Evolutionary conservation across 2,888 invertebrate genomes (phyloP), one percentile per base, ranked within the genome.

Genomic region (Siphonodentalium dalli): DNA sequence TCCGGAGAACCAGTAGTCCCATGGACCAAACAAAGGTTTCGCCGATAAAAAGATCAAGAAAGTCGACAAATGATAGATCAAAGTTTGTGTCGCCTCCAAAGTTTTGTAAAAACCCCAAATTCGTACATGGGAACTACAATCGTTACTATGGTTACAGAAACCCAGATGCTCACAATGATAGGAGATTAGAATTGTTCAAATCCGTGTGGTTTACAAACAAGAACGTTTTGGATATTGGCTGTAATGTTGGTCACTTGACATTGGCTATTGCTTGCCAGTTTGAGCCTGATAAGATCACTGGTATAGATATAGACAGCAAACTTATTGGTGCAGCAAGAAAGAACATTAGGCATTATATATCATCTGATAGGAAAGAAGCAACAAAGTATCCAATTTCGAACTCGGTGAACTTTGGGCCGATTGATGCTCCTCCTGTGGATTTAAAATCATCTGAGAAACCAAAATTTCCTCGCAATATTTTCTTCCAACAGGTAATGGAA

Each of bases 131-230:
- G 51, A 99, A 99, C 83, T 98, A 96, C 83, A 92, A 93, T 81
- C 89, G 92, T 84, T 98, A 98, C 84, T 95, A 96, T 77, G 97
- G 97, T 21, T 95, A 96, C 78, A 87, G 97, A 29, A 92, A 94
- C 82, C 86, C 89, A 21, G 88, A 90, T 68, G 87, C 88, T 34
- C 90, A 72, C 26, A 60, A 69, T 29, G 98, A 98, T 82, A 87
- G 89, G 38, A 87, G 99, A 46, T 84, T 98, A 65, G 88, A 88
- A 72, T 89, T 90, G 50, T 90, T 98, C 72, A 88, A 91, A 71
- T 84, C 87, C 37, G 90, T 93, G 71, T 86, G 96, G 75, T 96
- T 98, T 80, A 86, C 88, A 61, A 89, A 89, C 2, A 95, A 92
- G 82, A 92, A 93, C 82, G 90, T 98, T 38, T 85, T 99, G 62